phyloP scores from a whole-genome alignment of 2,113 vertebrate genomes.

The Rhodinocichla rosea region DNA sequence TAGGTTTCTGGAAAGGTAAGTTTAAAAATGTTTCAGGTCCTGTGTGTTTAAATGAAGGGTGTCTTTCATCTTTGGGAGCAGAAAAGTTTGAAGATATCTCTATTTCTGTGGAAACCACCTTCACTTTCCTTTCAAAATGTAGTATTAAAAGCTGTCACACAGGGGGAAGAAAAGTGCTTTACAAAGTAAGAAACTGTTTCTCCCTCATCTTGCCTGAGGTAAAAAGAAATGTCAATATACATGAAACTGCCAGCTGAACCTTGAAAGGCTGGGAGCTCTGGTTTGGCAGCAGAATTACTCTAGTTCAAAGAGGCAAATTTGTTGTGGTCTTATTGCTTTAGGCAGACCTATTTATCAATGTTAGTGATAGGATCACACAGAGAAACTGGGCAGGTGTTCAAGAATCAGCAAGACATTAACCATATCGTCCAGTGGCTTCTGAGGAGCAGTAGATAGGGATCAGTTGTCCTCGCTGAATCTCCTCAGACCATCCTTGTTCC shows the following conservation, averaged over 20 bases:
- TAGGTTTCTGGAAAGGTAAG: background rate
- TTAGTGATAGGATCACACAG: constrained; percentile 29
- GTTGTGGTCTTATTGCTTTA: constrained; percentile 29
- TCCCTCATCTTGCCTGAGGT: constrained; percentile 3
- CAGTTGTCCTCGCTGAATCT: background rate
- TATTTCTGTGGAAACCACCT: constrained; percentile 2
- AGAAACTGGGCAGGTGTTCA: background rate
- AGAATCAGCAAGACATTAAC: background rate
- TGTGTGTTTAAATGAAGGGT: background rate
- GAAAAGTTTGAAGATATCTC: background rate
- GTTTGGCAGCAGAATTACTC: constrained; percentile 40
- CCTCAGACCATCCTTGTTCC: background rate
- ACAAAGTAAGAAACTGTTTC: background rate
- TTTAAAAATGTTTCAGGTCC: background rate
- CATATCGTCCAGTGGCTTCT: background rate
- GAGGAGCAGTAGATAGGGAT: background rate
- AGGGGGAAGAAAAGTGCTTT: background rate
- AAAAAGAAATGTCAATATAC: constrained; percentile 46
- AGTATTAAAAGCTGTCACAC: background rate
- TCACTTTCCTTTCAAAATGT: background rate
- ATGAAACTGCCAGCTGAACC: constrained; percentile 25
- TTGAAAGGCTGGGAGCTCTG: background rate
- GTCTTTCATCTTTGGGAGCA: background rate
- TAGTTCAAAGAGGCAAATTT: constrained; percentile 31
- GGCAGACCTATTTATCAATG: constrained; percentile 19